Percentiles rank a stretch among this genome's conserved stretches.
These are phyloP conservation scores for Palythoa grandiflora DNA, from an alignment of 92 coral and sea anemone species.

Conservation along the genomic window DNA sequence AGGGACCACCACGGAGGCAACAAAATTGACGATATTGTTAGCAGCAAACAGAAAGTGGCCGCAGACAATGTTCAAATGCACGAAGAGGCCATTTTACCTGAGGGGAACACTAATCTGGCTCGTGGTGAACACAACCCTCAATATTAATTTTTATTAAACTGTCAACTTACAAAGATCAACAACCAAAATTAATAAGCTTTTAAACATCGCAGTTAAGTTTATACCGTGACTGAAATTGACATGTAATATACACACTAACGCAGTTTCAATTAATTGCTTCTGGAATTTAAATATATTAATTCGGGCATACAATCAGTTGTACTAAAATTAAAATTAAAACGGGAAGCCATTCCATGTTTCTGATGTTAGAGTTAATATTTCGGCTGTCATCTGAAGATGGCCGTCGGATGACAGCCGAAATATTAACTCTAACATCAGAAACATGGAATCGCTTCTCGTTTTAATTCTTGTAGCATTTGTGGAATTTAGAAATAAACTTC, in stretches of 20 bases:
- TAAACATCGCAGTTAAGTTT: neutral
- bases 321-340: too few relatives aligned
- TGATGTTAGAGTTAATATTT: too few relatives aligned
- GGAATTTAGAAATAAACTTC: neutral
- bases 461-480: too few relatives aligned
- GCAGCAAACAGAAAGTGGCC: neutral
- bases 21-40: neutral
- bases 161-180: slow-evolving; percentile 1
- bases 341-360: too few relatives aligned
- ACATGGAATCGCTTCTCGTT: too few relatives aligned
- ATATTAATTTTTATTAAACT: neutral
- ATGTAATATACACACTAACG: neutral
- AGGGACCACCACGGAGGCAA: too few relatives aligned
- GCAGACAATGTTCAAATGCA: neutral
- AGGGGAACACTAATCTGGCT: neutral
- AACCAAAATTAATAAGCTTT: neutral
- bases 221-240: neutral
- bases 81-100: neutral
- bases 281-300: neutral
- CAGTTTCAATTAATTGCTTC: neutral
- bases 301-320: too few relatives aligned
- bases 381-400: too few relatives aligned
- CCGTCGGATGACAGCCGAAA: too few relatives aligned
- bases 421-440: too few relatives aligned
- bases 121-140: neutral